Percentiles rank a stretch among this genome's conserved stretches.
Evolutionary conservation across 2,113 vertebrate species (phyloP).

Genomic region (Hoplias malabaricus): DNA sequence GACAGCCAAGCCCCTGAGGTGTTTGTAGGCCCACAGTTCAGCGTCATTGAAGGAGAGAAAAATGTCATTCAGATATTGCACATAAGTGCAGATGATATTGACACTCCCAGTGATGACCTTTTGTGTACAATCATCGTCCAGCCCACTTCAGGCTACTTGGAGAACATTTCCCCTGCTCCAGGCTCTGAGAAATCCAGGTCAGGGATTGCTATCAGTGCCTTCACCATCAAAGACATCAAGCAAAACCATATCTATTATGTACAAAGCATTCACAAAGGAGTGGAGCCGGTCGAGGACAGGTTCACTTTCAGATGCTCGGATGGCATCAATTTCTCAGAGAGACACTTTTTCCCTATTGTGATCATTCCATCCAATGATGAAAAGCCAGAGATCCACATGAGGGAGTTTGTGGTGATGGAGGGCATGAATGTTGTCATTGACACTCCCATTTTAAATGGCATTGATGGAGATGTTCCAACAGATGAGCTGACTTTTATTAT

Average conservation of each 20-base stretch:
- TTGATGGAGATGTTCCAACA: slow-evolving; percentile 83
- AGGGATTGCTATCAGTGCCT: slow-evolving; percentile 89
- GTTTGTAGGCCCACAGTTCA: slow-evolving; percentile 78
- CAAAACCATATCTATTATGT: slow-evolving; percentile 89
- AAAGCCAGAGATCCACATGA: slow-evolving; percentile 87
- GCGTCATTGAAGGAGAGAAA: slow-evolving; percentile 84
- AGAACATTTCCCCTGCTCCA: slow-evolving; percentile 92
- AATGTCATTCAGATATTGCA: slow-evolving; percentile 76
- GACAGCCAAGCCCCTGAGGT: slow-evolving; percentile 88
- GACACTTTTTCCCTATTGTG: slow-evolving; percentile 84
- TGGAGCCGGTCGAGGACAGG: slow-evolving; percentile 91
- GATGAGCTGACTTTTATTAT: slow-evolving; percentile 84
- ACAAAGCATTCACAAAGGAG: slow-evolving; percentile 90
- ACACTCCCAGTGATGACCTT: slow-evolving; percentile 86
- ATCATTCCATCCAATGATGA: slow-evolving; percentile 89
- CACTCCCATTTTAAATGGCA: slow-evolving; percentile 87
- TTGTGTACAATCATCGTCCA: slow-evolving; percentile 91
- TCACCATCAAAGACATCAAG: slow-evolving; percentile 88
- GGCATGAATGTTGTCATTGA: slow-evolving; percentile 94
- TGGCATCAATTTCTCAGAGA: slow-evolving; percentile 91
- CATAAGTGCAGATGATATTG: slow-evolving; percentile 80
- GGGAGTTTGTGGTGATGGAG: slow-evolving; percentile 96
- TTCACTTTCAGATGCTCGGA: slow-evolving; percentile 93
- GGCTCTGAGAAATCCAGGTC: slow-evolving; percentile 95
- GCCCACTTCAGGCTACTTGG: slow-evolving; percentile 86